Evolutionary conservation across 1,140 invertebrate genomes (phyloP).

Genomic region (Nasonia giraulti): DNA sequence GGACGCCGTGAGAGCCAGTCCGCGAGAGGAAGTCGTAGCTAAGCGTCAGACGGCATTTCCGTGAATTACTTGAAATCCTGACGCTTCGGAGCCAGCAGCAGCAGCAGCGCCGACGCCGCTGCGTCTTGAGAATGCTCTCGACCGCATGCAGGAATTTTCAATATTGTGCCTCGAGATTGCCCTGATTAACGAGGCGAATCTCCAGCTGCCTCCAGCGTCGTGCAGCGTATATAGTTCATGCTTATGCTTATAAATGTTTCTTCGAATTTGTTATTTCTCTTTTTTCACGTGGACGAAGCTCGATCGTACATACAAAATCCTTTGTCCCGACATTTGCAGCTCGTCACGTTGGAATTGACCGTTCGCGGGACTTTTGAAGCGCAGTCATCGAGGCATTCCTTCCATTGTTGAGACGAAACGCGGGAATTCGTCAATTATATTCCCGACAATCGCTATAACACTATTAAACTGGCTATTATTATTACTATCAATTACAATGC

Average conservation of each 20-base stretch:
- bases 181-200: conserved; percentile 53
- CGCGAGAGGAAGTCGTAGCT: conserved; percentile 11
- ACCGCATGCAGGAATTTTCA: conserved; percentile 57
- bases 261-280: too few species aligned
- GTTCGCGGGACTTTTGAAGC: too few species aligned
- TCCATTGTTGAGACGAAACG: too few species aligned
- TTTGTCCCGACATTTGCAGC: too few species aligned
- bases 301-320: too few species aligned
- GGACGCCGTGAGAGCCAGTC: neutral
- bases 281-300: too few species aligned
- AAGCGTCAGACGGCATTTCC: conserved; percentile 48
- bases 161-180: conserved; percentile 59
- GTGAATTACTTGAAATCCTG: conserved; percentile 60
- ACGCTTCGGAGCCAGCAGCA: conserved; percentile 39
- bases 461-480: too few species aligned
- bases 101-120: neutral
- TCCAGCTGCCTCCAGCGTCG: neutral
- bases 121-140: conserved; percentile 45
- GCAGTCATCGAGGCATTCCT: too few species aligned
- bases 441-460: too few species aligned
- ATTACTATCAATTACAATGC: too few species aligned
- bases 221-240: neutral
- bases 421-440: too few species aligned
- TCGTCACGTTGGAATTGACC: too few species aligned
- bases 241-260: neutral